Evolutionary conservation across 2,888 invertebrate genomes (phyloP).

Genomic region (Brassicogethes aeneus): DNA sequence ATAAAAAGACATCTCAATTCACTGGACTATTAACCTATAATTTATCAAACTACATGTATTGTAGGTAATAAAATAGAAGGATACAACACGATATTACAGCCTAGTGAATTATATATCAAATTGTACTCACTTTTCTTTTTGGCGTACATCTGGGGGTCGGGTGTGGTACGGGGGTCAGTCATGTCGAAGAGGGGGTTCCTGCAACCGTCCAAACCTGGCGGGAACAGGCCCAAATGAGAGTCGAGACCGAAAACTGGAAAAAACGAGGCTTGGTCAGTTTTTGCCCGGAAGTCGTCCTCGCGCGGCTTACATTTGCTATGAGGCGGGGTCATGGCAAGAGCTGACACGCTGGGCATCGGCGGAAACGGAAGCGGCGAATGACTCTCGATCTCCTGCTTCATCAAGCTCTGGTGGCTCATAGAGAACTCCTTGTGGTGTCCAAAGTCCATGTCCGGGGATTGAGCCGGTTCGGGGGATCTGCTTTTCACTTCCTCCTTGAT

Average conservation of each 20-base stretch:
- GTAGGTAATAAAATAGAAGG: no score
- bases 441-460: constrained; percentile 35
- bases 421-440: constrained; percentile 36
- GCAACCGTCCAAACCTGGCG: constrained; percentile 65
- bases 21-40: no score
- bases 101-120: no score
- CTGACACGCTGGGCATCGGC: constrained; percentile 63
- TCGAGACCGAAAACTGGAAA: constrained; percentile 66
- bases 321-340: constrained; percentile 71
- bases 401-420: constrained; percentile 40
- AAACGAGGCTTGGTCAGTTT: constrained; percentile 5
- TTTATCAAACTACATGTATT: no score
- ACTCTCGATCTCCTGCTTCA: constrained; percentile 37
- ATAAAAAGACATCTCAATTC: no score
- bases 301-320: constrained; percentile 58
- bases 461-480: constrained; percentile 19
- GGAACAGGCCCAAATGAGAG: constrained; percentile 65
- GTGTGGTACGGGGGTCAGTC: constrained; percentile 58
- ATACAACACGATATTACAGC: no score
- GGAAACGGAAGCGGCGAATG: constrained; percentile 58
- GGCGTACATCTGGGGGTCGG: constrained; percentile 56
- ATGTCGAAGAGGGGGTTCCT: constrained; percentile 69
- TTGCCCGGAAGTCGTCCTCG: not conserved
- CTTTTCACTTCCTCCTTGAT: constrained; percentile 25
- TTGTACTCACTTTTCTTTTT: constrained; percentile 77